Evolutionary conservation across 92 coral and sea anemone genomes (phyloP).

Genomic region (Porites rus): DNA sequence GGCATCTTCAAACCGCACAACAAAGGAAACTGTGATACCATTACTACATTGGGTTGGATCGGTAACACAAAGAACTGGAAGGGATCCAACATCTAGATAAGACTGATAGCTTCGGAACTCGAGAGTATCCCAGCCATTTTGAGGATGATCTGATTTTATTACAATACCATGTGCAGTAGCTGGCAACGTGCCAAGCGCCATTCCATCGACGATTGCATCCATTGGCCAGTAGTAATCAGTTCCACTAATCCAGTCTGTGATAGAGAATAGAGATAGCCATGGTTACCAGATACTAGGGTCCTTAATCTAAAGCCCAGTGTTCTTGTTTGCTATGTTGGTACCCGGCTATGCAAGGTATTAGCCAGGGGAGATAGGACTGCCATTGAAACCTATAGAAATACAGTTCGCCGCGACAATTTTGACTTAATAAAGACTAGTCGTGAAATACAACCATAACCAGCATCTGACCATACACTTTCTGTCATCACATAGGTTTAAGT

Average conservation of each 20-base stretch:
- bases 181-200: constrained; percentile 75
- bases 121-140: constrained; percentile 64
- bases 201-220: constrained; percentile 61
- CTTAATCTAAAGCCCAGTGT: too few species aligned
- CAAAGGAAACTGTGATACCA: constrained; percentile 83
- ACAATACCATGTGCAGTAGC: constrained; percentile 78
- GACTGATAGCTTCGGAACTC: constrained; percentile 63
- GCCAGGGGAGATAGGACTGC: too few species aligned
- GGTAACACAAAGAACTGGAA: constrained; percentile 67
- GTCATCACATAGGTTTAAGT: too few species aligned
- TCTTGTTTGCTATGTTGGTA: too few species aligned
- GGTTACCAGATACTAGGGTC: background rate
- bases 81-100: constrained; percentile 64
- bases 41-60: constrained; percentile 68
- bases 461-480: too few species aligned
- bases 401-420: too few species aligned
- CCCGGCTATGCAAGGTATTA: too few species aligned
- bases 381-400: too few species aligned
- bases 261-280: background rate
- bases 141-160: constrained; percentile 51
- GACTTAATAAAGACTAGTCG: too few species aligned
- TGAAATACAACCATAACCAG: too few species aligned
- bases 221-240: constrained; percentile 95
- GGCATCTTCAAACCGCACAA: constrained; percentile 73
- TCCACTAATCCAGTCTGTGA: constrained; percentile 93